phyloP scores from a whole-genome alignment of 2,888 invertebrate species.

The Morpho deidamia region DNA sequence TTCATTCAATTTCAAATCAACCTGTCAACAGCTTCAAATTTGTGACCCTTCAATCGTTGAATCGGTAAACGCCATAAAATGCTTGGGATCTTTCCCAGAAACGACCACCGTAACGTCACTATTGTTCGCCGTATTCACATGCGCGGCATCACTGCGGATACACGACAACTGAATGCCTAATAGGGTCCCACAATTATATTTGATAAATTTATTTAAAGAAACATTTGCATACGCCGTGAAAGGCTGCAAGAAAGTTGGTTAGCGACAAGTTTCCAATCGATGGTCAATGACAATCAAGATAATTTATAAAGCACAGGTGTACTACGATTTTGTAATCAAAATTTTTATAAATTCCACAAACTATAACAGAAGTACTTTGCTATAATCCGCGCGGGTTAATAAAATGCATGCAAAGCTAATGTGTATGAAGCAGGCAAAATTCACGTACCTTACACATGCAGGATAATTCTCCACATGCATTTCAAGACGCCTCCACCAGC shows the following conservation, averaged over 20 bases:
- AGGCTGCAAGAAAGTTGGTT: slow-evolving; percentile 56
- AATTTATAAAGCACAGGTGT: background rate
- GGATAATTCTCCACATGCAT: no score
- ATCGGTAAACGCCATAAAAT: slow-evolving; percentile 69
- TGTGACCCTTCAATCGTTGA: slow-evolving; percentile 49
- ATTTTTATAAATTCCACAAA: no score
- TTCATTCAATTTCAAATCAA: slow-evolving; percentile 23
- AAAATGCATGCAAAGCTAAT: no score
- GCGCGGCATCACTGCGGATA: slow-evolving; percentile 65
- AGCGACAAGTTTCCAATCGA: slow-evolving; percentile 23
- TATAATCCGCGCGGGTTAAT: no score
- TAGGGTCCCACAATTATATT: slow-evolving; percentile 76
- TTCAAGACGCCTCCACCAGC: no score
- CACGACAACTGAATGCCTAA: slow-evolving; percentile 67
- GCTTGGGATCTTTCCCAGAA: slow-evolving; percentile 64
- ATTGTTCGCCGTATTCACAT: slow-evolving; percentile 71
- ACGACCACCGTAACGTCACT: slow-evolving; percentile 72
- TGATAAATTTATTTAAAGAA: slow-evolving; percentile 72
- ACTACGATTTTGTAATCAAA: no score
- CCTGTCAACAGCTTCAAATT: slow-evolving; percentile 39
- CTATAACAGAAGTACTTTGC: no score
- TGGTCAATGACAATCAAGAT: slow-evolving; percentile 7
- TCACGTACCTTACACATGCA: no score
- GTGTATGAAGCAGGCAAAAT: no score
- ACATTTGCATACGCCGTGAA: slow-evolving; percentile 68